These are phyloP conservation scores for Brachionus koreanus DNA, from an alignment of 1,140 invertebrate genomes.

Conservation along the genomic window DNA sequence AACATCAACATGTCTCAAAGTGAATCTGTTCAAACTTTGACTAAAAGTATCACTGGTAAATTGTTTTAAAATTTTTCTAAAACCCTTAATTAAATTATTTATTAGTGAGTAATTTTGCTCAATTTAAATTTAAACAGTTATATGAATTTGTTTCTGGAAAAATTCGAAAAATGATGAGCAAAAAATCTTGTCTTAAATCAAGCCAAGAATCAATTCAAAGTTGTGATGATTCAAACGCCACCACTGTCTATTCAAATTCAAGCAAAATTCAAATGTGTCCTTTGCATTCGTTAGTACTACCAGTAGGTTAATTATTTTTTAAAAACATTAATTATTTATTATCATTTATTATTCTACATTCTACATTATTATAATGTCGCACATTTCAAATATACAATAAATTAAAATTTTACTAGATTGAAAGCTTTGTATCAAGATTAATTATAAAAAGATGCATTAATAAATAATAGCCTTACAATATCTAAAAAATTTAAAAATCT, in stretches of 20 bases:
- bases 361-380: no score
- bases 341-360: no score
- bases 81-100: neutral
- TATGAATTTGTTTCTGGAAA: neutral
- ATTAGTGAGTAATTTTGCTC: neutral
- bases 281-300: neutral
- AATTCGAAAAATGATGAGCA: neutral
- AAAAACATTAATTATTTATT: no score
- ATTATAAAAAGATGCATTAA: no score
- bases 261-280: conserved; percentile 16
- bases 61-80: neutral
- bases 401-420: no score
- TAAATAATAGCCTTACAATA: no score
- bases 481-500: no score
- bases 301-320: neutral
- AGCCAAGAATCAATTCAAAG: neutral
- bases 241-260: neutral
- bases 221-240: neutral
- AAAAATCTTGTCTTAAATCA: neutral
- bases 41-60: neutral
- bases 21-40: neutral
- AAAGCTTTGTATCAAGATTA: no score
- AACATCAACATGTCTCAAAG: neutral
- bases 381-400: no score
- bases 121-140: neutral